Base-by-base conservation (phyloP, 2,113 vertebrate genomes). In the Stictonetta naevosa region DNA sequence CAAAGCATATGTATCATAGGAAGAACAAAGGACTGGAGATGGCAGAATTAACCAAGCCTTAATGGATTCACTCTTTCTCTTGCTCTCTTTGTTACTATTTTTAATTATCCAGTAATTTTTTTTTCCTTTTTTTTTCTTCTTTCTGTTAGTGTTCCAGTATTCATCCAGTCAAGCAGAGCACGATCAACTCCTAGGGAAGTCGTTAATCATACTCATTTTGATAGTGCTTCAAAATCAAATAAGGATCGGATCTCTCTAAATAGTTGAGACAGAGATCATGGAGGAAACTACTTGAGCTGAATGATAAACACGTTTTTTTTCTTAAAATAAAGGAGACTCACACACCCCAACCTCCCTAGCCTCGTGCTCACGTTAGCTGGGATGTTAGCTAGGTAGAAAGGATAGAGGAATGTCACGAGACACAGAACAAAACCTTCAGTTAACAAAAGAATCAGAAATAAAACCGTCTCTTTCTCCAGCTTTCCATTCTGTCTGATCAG, bases 21-120 rank as follows among this genome's bases (percentile, higher is more conserved):
- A 89, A 64, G 84, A 90, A 94, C 75, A 93, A 94, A 91, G 68
- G 20, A 69, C 56, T 91, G 68, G 83, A 83, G n/a, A 96, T 74
- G 63, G 75, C 62, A 93, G 68, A 90, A 83, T 85, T 93, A 86
- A 83, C 60, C 38, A 68, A 55, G 52, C 17, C 62, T 79, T 83
- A 88, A 76, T 88, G 59, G 86, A 91, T 59, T 86, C 66, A 34
- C 33, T 88, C 50, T 87, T 89, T 90, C n/a, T 64, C 92, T 92
- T 94, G 53, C 34, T 83, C 18, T 88, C 60, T 92, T 91, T 69
- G 42, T 85, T 78, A 73, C 42, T 88, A 71, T 93, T 90, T 92
- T 96, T 94, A 76, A 81, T 85, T 77, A 87, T 44, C 19, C n/a
- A 69, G 14, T 53, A 58, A 34, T 46, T 91, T 79, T 67, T 8